Evolutionary conservation across 2,888 invertebrate genomes (phyloP).

Genomic region (Hirtodrosophila trivittata): DNA sequence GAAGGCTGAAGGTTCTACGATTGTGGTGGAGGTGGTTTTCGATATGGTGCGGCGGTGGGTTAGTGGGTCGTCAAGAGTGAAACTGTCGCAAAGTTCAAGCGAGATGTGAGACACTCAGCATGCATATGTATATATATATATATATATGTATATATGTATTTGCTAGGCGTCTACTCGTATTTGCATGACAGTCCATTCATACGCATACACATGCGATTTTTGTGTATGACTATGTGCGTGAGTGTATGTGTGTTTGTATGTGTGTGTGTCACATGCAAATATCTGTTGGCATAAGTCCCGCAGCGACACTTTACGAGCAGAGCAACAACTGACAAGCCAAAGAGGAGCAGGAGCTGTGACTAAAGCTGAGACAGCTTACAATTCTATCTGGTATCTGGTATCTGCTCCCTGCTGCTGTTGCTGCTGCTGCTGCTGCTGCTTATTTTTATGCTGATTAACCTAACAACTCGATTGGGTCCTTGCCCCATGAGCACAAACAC

Average conservation of each 20-base stretch:
- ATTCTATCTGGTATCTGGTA: constrained; percentile 39
- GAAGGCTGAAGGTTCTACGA: constrained; percentile 2
- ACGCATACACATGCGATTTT: constrained; percentile 4
- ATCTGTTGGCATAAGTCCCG: constrained; percentile 49
- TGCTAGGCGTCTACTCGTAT: constrained; percentile 39
- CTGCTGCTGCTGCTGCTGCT: constrained; percentile 23
- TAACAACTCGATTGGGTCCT: constrained; percentile 47
- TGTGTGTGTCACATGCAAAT: constrained; percentile 52
- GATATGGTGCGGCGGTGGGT: too few species aligned
- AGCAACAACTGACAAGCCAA: constrained; percentile 37
- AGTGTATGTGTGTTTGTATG: constrained; percentile 1
- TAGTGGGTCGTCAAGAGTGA: constrained; percentile 25
- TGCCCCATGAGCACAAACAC: constrained; percentile 1
- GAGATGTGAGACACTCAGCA: constrained; percentile 34
- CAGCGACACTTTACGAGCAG: constrained; percentile 59
- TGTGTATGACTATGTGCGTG: constrained; percentile 2
- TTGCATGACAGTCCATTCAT: constrained; percentile 45
- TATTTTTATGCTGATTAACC: constrained; percentile 73
- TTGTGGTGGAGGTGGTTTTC: too few species aligned
- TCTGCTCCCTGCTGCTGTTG: constrained; percentile 4
- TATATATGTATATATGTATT: constrained; percentile 12
- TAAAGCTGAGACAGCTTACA: constrained; percentile 28
- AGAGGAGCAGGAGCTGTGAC: constrained; percentile 6
- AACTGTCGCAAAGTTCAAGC: constrained; percentile 40
- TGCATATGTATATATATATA: constrained; percentile 11